Percentiles rank a stretch among this genome's conserved stretches.
These are phyloP conservation scores for Malaclemys terrapin DNA, from an alignment of 2,113 vertebrate genomes.

Conservation along the genomic window DNA sequence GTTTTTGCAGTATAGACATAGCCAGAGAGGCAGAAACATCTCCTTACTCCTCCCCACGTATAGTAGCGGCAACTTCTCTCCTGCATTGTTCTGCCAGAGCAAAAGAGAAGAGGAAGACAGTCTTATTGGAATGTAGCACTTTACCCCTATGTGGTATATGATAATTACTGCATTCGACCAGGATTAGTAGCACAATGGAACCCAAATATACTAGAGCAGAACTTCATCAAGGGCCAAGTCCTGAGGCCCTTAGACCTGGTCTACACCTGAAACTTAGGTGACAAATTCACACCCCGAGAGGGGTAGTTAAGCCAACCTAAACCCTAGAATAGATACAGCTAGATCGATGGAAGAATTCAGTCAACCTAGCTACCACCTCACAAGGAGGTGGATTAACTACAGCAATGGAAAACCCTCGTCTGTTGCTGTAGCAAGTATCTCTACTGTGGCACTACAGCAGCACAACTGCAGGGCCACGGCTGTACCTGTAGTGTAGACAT, in stretches of 20 bases:
- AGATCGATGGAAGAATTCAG: too few relatives aligned
- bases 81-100: neutral
- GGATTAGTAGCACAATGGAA: neutral
- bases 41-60: neutral
- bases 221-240: neutral
- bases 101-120: constrained; percentile 1
- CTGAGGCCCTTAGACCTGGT: neutral
- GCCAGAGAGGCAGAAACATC: neutral
- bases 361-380: too few relatives aligned
- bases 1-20: neutral
- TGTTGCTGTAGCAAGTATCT: too few relatives aligned
- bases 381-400: too few relatives aligned
- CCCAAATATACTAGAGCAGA: neutral
- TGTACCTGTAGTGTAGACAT: too few relatives aligned
- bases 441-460: too few relatives aligned
- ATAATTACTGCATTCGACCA: neutral
- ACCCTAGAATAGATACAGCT: too few relatives aligned
- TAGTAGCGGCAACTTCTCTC: neutral
- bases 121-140: constrained; percentile 6
- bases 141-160: neutral
- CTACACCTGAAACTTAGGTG: too few relatives aligned
- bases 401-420: too few relatives aligned
- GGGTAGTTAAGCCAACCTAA: too few relatives aligned
- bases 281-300: too few relatives aligned
- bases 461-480: too few relatives aligned